Conservation (phyloP, 2,888 invertebrate species). For the Scaptomyza caliginosa region DNA sequence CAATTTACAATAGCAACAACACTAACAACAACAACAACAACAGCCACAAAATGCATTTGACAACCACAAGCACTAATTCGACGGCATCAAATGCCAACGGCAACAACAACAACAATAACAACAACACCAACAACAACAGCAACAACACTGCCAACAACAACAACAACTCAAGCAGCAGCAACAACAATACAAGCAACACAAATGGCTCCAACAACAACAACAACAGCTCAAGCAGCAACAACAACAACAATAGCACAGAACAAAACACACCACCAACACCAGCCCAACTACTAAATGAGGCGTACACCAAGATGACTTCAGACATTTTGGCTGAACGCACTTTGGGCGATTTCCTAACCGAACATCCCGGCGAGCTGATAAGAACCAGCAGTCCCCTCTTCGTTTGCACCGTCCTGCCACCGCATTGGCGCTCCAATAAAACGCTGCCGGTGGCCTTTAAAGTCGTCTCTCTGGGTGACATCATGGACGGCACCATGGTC, state of each 20-base stretch:
- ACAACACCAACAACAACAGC: conserved; percentile 46
- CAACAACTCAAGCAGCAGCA: conserved; percentile 84
- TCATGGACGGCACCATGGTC: conserved; percentile 97
- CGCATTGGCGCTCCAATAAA: conserved; percentile 99
- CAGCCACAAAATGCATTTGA: conserved; percentile 81
- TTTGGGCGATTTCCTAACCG: conserved; percentile 93
- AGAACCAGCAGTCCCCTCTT: conserved; percentile 97
- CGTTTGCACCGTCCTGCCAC: conserved; percentile 96
- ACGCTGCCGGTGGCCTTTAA: conserved; percentile 98
- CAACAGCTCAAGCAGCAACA: conserved; percentile 78
- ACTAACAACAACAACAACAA: conserved; percentile 47
- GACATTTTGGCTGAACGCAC: conserved; percentile 95
- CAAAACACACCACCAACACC: conserved; percentile 90
- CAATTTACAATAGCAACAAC: conserved; percentile 22
- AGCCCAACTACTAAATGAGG: conserved; percentile 89
- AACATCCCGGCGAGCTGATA: conserved; percentile 96
- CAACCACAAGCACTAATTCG: conserved; percentile 69
- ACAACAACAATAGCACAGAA: conserved; percentile 79
- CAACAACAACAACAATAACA: conserved; percentile 56
- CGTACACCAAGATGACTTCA: conserved; percentile 94
- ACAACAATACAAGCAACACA: conserved; percentile 81
- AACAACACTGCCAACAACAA: conserved; percentile 68
- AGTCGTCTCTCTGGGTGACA: conserved; percentile 96
- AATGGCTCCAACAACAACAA: conserved; percentile 74
- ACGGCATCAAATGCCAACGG: conserved; percentile 74